Percentiles rank a stretch among this genome's conserved stretches.
Conservation (phyloP, 1,140 invertebrate genomes). For the Aphelenchoides avenae region DNA sequence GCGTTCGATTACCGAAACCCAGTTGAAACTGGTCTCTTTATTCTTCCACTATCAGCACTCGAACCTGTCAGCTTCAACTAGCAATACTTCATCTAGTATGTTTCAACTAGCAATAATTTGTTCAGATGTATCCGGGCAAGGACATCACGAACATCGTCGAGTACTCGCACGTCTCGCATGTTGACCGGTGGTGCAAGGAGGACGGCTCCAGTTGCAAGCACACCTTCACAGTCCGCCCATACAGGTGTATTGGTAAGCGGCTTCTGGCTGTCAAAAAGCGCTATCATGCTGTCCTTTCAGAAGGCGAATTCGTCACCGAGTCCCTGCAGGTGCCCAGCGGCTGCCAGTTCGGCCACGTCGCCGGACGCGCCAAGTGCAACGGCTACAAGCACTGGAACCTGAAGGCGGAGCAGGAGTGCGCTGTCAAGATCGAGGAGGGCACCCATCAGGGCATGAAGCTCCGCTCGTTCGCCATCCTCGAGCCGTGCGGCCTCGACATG, state of each 20-base stretch:
- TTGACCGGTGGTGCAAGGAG: conserved; percentile 79
- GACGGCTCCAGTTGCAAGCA: conserved; percentile 53
- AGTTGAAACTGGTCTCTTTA: too few species aligned
- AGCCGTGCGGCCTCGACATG: conserved; percentile 89
- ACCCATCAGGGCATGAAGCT: conserved; percentile 72
- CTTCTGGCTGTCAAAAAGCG: conserved; percentile 10
- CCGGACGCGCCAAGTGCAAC: conserved; percentile 91
- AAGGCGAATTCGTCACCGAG: conserved; percentile 96
- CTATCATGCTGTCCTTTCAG: conserved; percentile 63
- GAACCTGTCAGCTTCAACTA: too few species aligned
- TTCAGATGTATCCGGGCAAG: conserved; percentile 90
- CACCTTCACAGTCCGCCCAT: conserved; percentile 49
- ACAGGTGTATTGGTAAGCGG: conserved; percentile 53
- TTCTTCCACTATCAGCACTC: too few species aligned
- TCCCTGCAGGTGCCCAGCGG: conserved; percentile 95
- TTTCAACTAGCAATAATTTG: too few species aligned
- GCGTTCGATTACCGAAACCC: too few species aligned
- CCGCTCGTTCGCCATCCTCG: conserved; percentile 89
- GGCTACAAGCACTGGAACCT: conserved; percentile 86
- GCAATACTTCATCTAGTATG: too few species aligned
- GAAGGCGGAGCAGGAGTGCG: conserved; percentile 82
- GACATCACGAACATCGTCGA: conserved; percentile 98
- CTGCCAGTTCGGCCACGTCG: conserved; percentile 95
- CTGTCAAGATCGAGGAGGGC: conserved; percentile 62
- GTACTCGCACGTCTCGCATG: conserved; percentile 83